Percentiles rank a stretch among this genome's conserved stretches.
Conservation (phyloP, 2,797 vertebrate species). For the Poecile montanus region DNA sequence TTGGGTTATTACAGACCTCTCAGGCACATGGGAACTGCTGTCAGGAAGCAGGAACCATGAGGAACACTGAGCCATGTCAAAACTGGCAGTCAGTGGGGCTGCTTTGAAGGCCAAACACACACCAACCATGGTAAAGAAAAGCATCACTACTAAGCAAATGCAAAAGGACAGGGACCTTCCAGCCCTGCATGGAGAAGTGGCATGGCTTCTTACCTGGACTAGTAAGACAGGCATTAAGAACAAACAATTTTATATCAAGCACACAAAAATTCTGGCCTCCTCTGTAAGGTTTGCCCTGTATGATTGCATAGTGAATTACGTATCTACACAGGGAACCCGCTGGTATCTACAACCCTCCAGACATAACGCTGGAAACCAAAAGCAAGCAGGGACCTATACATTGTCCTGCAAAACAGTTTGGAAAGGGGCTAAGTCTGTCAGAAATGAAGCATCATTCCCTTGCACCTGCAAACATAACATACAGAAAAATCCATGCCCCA, state of each 20-base stretch:
- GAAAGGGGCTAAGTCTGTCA: not conserved
- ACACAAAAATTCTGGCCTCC: not conserved
- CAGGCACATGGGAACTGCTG: not conserved
- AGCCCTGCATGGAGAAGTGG: not conserved
- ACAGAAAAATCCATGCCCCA: accelerated
- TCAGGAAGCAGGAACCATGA: not conserved
- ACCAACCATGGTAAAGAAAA: not conserved
- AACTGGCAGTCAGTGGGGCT: not conserved
- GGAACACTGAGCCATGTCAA: not conserved
- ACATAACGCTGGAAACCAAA: not conserved
- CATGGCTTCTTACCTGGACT: not conserved
- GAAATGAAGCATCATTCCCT: not conserved
- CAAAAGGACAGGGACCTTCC: not conserved
- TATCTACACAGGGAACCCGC: not conserved
- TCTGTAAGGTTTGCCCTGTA: not conserved
- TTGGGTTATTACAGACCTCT: not conserved
- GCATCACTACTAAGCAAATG: not conserved
- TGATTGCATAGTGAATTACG: accelerated
- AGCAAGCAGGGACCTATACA: not conserved
- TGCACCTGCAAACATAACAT: not conserved
- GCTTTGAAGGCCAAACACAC: not conserved
- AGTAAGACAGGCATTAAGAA: not conserved
- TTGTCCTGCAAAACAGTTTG: not conserved
- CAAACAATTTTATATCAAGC: not conserved
- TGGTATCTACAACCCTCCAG: not conserved